Evolutionary conservation across 2,113 vertebrate genomes (phyloP).

Genomic region (Eupsittula cactorum): DNA sequence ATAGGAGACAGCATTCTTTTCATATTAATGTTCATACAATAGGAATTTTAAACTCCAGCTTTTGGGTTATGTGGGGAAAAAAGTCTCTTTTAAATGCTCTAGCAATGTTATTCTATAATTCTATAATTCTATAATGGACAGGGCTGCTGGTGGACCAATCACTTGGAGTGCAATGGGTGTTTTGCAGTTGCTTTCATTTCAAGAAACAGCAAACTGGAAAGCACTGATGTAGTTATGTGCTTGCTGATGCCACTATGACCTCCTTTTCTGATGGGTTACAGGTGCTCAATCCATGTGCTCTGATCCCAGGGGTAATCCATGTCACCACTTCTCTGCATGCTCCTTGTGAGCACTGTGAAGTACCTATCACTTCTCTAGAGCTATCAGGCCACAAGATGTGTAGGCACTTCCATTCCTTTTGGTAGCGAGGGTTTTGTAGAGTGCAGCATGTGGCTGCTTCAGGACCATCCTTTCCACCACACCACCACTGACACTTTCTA

Average conservation of each 20-base stretch:
- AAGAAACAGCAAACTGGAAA: background rate
- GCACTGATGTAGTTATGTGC: background rate
- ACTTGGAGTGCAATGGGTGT: background rate
- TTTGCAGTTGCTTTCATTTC: background rate
- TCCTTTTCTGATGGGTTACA: background rate
- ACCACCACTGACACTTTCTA: background rate
- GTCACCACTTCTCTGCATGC: background rate
- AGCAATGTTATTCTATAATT: background rate
- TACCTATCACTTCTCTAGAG: background rate
- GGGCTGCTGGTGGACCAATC: background rate
- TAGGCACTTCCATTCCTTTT: background rate
- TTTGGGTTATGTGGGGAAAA: background rate
- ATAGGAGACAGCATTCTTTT: conserved; percentile 74
- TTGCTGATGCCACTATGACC: background rate
- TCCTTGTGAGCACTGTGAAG: background rate
- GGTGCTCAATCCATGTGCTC: background rate
- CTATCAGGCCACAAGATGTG: background rate
- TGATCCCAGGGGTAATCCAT: background rate
- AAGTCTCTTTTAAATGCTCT: background rate
- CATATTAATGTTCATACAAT: conserved; percentile 74
- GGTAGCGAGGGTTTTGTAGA: background rate
- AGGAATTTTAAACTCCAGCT: conserved; percentile 55
- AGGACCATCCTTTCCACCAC: background rate
- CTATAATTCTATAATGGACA: background rate
- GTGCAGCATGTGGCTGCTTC: background rate